Evolutionary conservation across 2,113 vertebrate species (phyloP).

Genomic region (Excalfactoria chinensis): DNA sequence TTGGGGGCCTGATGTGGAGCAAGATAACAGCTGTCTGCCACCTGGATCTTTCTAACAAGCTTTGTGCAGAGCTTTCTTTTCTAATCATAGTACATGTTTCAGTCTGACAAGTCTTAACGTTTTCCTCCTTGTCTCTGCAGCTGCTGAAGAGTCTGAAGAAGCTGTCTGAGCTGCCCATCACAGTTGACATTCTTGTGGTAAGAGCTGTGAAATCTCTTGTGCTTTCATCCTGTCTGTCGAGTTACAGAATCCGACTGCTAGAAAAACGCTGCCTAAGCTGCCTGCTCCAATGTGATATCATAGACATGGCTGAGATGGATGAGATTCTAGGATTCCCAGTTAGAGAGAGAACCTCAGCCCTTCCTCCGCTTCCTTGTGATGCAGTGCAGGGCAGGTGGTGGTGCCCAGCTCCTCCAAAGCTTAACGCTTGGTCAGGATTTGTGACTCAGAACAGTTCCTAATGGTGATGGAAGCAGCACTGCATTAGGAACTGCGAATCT

Average conservation of each 20-base stretch:
- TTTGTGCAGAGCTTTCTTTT: neutral
- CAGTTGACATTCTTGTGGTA: conserved; percentile 96
- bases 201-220: conserved; percentile 67
- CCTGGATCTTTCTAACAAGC: neutral
- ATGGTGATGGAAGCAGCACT: neutral
- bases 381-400: neutral
- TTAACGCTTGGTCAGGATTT: neutral
- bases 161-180: conserved; percentile 92
- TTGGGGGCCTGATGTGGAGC: neutral
- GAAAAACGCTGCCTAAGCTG: accelerated
- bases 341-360: accelerated
- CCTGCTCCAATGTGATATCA: neutral
- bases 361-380: neutral
- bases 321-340: neutral
- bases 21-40: conserved; percentile 13
- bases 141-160: conserved; percentile 93
- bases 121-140: conserved; percentile 77
- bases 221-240: neutral
- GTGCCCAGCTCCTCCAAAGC: neutral
- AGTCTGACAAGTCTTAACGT: neutral
- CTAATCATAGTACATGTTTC: neutral
- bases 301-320: accelerated
- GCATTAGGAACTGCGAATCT: neutral
- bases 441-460: neutral
- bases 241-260: neutral